Evolutionary conservation across 1,140 invertebrate species (phyloP), one percentile per base, ranked within the genome.

Genomic region (Anthonomus grandis): DNA sequence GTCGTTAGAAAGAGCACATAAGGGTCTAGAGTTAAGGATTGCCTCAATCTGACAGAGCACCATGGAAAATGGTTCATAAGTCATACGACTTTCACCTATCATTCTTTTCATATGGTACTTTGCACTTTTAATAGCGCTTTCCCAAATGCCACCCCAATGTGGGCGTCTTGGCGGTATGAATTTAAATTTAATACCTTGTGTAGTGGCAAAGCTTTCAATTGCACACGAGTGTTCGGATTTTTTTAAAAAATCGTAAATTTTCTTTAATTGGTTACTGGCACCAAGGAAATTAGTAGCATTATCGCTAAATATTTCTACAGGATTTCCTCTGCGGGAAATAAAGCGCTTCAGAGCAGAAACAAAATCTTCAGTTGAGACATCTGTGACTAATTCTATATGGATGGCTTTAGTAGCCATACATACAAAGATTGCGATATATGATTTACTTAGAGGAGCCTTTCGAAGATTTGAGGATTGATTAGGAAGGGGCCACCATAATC

Each of bases 341-440:
- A 79, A 75, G 25, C 75, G 37, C n/a, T 70, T 41, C 1, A 78
- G 44, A 17, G 67, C 64, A 24, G 64, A 62, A 13, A 78, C 38
- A 47, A 75, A 76, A 0, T 64, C 64, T 21, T 73, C 65, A 0
- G 74, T 73, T 2, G 65, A 54, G 3, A 78, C 47, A 3, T 62
- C 65, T 9, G 63, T 59, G 0, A 66, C 71, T 0, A 74, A n/a
- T 52, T 79, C 76, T 1, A 79, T 17, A 52, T 80, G 76, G 1
- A 79, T 61, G 0, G 75, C 76, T 48, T 75, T 62, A 4, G 67
- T 71, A 37, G 48, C 66, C 34, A 62, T 37, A 47, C 75, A 75
- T 0, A 72, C 68, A 45, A 76, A 76, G 5, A 79, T 12, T 4
- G 62, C 69, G 3, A 72, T 62, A 39, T 70, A 77, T 6, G 55